Conservation (phyloP, 2,113 vertebrate genomes). For the Thinocorus orbignyianus region DNA sequence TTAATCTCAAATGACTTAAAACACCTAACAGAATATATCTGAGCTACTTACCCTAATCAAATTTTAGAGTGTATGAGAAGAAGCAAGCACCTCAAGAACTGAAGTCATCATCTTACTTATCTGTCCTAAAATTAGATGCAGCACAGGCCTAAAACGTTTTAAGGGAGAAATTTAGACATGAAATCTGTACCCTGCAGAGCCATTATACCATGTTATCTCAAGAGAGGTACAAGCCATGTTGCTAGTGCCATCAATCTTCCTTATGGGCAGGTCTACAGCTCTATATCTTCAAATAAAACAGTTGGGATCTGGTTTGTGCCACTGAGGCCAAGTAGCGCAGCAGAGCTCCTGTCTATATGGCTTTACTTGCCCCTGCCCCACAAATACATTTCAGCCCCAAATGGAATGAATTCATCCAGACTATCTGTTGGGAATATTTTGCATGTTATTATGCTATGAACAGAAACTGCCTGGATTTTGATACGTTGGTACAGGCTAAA, state of each 20-base stretch:
- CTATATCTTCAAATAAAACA: background rate
- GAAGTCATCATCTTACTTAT: background rate
- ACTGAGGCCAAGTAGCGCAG: background rate
- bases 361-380: background rate
- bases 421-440: background rate
- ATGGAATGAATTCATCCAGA: background rate
- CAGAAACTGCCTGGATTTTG: background rate
- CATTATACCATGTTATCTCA: background rate
- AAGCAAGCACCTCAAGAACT: background rate
- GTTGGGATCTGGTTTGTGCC: background rate
- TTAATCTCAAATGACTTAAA: background rate
- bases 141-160: background rate
- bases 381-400: background rate
- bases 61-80: background rate
- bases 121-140: background rate
- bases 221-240: background rate
- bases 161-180: background rate
- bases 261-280: background rate
- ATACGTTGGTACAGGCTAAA: background rate
- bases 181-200: background rate
- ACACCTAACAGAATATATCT: background rate
- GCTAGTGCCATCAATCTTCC: background rate
- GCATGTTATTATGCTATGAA: background rate
- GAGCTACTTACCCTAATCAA: background rate
- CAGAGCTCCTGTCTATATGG: background rate